These are phyloP conservation scores for Sweltsa coloradensis DNA, from an alignment of 1,140 invertebrate species.

Conservation along the genomic window DNA sequence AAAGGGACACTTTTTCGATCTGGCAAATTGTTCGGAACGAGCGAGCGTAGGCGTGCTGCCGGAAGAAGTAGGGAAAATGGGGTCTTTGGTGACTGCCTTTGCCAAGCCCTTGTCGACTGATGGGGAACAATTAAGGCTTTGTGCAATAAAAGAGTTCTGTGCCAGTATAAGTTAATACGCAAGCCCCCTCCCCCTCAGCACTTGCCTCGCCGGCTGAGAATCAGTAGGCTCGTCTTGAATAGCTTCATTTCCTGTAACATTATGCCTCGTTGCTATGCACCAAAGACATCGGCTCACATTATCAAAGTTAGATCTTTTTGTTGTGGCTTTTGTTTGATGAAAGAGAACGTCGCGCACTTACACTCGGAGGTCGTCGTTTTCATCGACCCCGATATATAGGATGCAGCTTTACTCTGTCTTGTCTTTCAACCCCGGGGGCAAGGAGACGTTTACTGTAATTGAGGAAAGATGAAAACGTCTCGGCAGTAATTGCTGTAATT, in stretches of 20 bases:
- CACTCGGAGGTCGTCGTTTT: neutral
- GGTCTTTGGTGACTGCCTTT: conserved; percentile 1
- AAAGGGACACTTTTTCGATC: conserved; percentile 6
- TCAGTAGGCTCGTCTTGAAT: conserved; percentile 7
- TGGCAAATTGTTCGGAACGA: conserved; percentile 15
- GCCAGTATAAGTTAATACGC: neutral
- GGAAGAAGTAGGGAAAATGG: conserved; percentile 8
- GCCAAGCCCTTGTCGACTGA: neutral
- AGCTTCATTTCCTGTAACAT: conserved; percentile 14
- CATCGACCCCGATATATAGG: neutral
- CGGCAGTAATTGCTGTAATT: neutral
- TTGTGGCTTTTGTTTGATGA: too few species aligned
- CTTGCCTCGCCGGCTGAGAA: conserved; percentile 3
- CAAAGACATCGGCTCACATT: neutral
- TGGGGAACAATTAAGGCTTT: conserved; percentile 11
- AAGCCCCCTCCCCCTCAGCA: neutral
- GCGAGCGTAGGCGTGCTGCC: conserved; percentile 7
- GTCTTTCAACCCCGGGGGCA: neutral
- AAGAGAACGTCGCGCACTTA: neutral
- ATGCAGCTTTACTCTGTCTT: neutral
- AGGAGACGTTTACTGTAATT: too few species aligned
- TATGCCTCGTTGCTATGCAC: conserved; percentile 6
- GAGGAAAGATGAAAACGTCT: too few species aligned
- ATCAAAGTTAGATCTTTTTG: neutral
- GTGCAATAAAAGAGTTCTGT: neutral